Evolutionary conservation across 2,113 vertebrate genomes (phyloP).

Genomic region (Lates calcarifer): DNA sequence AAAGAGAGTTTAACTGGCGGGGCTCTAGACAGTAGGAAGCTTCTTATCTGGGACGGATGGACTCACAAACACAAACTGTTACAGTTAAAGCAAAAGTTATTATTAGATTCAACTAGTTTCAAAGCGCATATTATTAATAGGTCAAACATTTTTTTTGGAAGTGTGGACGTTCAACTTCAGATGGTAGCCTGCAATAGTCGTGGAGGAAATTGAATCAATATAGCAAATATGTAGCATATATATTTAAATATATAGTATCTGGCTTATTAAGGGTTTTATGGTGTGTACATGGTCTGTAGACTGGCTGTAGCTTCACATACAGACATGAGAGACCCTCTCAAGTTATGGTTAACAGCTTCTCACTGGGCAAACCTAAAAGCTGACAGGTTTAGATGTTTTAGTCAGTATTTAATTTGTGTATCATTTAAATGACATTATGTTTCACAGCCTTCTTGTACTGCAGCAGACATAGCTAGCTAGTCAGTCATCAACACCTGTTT

Average conservation of each 20-base stretch:
- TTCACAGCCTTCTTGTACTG: neutral
- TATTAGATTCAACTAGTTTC: neutral
- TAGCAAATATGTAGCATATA: too few relatives aligned
- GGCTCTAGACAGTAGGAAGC: neutral
- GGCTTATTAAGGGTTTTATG: neutral
- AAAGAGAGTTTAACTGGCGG: slow-evolving; percentile 10
- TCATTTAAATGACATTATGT: neutral
- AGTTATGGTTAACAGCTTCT: neutral
- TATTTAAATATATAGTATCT: slow-evolving; percentile 7
- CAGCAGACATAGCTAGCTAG: neutral
- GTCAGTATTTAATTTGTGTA: neutral
- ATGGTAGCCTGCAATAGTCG: neutral
- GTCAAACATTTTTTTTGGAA: neutral
- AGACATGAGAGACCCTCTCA: neutral
- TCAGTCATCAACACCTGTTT: neutral
- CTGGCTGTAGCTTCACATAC: neutral
- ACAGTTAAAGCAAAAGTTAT: neutral
- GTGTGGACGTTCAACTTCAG: neutral
- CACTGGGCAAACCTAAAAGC: neutral
- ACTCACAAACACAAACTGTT: neutral
- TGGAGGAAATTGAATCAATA: too few relatives aligned
- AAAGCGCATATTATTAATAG: neutral
- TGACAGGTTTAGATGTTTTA: neutral
- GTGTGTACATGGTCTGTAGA: neutral
- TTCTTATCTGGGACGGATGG: slow-evolving; percentile 7